These are phyloP conservation scores for Thumatha senex DNA, from an alignment of 2,888 invertebrate species.

Conservation along the genomic window DNA sequence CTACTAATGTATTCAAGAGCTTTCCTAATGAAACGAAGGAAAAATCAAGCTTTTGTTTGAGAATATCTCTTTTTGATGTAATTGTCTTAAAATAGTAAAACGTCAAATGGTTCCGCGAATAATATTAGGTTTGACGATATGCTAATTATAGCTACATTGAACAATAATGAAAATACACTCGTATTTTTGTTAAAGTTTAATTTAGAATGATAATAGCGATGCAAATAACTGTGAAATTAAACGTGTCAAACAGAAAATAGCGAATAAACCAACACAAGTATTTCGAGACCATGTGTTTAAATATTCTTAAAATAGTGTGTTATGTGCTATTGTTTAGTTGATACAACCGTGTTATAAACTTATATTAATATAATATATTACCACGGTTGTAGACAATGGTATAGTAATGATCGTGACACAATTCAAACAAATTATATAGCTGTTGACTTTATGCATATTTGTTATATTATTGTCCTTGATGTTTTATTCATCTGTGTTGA, in stretches of 20 bases:
- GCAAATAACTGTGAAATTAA: slow-evolving; percentile 8
- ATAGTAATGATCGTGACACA: slow-evolving; percentile 66
- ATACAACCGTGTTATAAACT: slow-evolving; percentile 11
- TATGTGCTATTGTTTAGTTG: slow-evolving; percentile 21
- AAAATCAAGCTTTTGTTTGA: background rate
- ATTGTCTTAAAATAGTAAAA: background rate
- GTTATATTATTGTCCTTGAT: slow-evolving; percentile 10
- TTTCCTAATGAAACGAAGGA: slow-evolving; percentile 10
- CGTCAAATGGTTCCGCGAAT: background rate
- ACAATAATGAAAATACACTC: slow-evolving; percentile 8
- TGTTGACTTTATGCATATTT: slow-evolving; percentile 11
- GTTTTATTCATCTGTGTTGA: slow-evolving; percentile 13
- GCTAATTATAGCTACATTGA: background rate
- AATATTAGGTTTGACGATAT: too few species aligned
- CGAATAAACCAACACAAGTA: slow-evolving; percentile 24
- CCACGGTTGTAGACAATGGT: slow-evolving; percentile 52
- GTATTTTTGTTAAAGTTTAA: slow-evolving; percentile 12
- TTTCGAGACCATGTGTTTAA: slow-evolving; percentile 50
- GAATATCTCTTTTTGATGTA: background rate
- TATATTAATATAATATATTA: slow-evolving; percentile 39
- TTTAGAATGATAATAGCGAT: slow-evolving; percentile 6
- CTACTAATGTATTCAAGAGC: slow-evolving; percentile 2
- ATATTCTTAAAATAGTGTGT: slow-evolving; percentile 26
- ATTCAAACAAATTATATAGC: slow-evolving; percentile 39
- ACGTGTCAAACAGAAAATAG: slow-evolving; percentile 11